Evolutionary conservation across 2,113 vertebrate genomes (phyloP), one percentile per base, ranked within the genome.

Genomic region (Pangasianodon gigas): DNA sequence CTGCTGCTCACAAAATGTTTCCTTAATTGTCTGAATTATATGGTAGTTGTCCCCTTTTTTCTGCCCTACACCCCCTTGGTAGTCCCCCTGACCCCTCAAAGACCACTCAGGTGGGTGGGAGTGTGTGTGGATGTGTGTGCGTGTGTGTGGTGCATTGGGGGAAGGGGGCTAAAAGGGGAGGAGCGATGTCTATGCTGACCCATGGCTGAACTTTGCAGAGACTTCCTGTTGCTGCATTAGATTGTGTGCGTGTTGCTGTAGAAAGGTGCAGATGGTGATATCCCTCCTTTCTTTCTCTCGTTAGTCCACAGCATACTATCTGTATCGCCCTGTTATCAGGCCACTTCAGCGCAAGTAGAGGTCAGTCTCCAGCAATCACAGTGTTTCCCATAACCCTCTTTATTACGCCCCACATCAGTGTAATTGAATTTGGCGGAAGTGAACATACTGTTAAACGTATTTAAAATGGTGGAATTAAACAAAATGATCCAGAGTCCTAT

Each of bases 201-300:
- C 93, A 91, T 24, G 87, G 92, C 91, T 93, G 93, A 93, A 93
- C 93, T 93, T 93, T 93, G 37, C 85, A 46, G 67, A 92, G 91
- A 93, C 92, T 93, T 93, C 93, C 93, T 93, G 92, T 93, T 87
- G 87, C 85, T 85, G 84, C 87, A 85, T 85, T 86, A 92, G 91
- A 90, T 65, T 86, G 84, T 71, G 75, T 89, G 79, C 56, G 48
- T 87, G 88, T 71, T 87, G 65, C 6, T 86, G 18, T 71, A 54
- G 46, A 86, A 79, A 89, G 60, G 86, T 92, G 84, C 88, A 91
- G 88, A 82, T 91, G 56, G 88, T n/a, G 60, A 65, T 14, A 87
- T 87, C 71, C 79, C 62, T 87, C 37, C 85, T 89, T 62, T 75
- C 65, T 67, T 89, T 84, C 56, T 85, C 91, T 71, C 52, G 18